Evolutionary conservation across 2,888 invertebrate genomes (phyloP).

Genomic region (Coremacera marginata): DNA sequence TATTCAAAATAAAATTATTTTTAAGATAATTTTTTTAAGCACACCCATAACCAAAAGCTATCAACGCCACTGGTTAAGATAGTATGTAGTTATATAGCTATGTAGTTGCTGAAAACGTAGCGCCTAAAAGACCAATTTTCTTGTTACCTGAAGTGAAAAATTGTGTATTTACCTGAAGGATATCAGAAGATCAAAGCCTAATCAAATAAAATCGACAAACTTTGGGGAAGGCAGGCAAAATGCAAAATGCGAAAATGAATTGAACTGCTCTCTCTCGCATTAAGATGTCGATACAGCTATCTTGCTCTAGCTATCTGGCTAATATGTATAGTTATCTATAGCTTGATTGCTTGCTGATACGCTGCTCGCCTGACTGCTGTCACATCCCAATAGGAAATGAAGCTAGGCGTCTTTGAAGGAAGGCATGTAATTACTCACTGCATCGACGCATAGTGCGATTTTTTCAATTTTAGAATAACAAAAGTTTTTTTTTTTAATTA

Average conservation of each 20-base stretch:
- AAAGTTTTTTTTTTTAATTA: too few species aligned
- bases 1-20: too few species aligned
- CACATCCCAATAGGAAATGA: conserved; percentile 2
- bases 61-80: too few species aligned
- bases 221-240: not conserved
- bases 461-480: too few species aligned
- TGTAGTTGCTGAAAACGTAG: not conserved
- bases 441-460: too few species aligned
- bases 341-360: not conserved
- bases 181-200: conserved; percentile 49
- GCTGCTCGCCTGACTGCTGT: conserved; percentile 1
- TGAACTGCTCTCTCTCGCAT: not conserved
- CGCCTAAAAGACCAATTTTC: conserved; percentile 44
- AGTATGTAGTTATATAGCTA: too few species aligned
- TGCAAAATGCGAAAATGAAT: not conserved
- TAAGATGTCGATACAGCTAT: not conserved
- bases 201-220: conserved; percentile 43
- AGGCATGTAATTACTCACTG: too few species aligned
- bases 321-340: not conserved
- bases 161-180: conserved; percentile 49
- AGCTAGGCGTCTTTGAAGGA: too few species aligned
- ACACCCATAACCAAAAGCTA: not conserved
- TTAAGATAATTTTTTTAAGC: too few species aligned
- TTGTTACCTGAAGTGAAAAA: conserved; percentile 48
- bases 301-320: too few species aligned